Evolutionary conservation across 2,888 invertebrate species (phyloP).

Genomic region (Agriopis aurantiaria): DNA sequence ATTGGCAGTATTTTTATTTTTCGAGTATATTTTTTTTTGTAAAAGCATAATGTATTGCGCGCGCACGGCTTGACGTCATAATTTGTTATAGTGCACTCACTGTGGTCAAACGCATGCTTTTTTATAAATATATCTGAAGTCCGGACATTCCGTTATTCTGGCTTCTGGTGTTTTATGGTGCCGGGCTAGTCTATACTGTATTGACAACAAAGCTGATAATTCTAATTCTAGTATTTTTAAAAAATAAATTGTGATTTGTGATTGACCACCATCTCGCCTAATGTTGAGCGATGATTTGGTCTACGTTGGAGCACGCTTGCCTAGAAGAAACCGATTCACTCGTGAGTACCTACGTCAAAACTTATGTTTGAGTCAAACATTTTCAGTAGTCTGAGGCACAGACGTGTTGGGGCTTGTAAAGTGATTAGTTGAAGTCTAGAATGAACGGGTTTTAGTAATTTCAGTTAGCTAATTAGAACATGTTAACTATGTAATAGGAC

Average conservation of each 20-base stretch:
- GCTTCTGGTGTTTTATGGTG: not conserved
- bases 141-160: not conserved
- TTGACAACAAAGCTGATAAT: not conserved
- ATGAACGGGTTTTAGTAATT: not conserved
- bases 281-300: too few relatives aligned
- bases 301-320: too few relatives aligned
- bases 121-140: not conserved
- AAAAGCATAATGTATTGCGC: too few relatives aligned
- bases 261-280: too few relatives aligned
- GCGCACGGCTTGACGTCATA: too few relatives aligned
- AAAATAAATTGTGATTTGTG: too few relatives aligned
- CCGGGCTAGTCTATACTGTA: not conserved
- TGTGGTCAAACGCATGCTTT: too few relatives aligned
- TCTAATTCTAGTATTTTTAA: too few relatives aligned
- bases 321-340: too few relatives aligned
- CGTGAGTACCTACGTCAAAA: conserved; percentile 7
- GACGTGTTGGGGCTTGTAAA: conserved; percentile 2
- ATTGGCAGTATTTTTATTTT: too few relatives aligned
- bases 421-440: conserved; percentile 4
- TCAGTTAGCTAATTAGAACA: not conserved
- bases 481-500: not conserved
- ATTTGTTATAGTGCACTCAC: too few relatives aligned
- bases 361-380: conserved; percentile 8
- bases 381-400: not conserved
- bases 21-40: too few relatives aligned